A percentile compares a stretch with the other conserved stretches of the same genome.
phyloP scores from a whole-genome alignment of 1,140 invertebrate species.

The Lepidurus couesii region DNA sequence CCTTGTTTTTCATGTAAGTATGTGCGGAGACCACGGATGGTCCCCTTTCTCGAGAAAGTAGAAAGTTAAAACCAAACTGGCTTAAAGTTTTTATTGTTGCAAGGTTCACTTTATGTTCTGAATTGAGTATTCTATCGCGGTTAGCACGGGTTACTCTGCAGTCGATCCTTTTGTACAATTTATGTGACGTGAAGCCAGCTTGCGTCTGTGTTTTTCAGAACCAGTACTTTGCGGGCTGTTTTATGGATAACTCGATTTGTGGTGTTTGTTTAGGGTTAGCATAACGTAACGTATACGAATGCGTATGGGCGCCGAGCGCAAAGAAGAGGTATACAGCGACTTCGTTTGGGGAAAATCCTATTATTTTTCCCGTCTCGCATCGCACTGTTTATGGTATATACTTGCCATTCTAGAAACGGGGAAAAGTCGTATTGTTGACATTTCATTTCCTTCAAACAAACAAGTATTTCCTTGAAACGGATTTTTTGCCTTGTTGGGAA shows the following conservation, averaged over 20 bases:
- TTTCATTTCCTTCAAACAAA: too few relatives aligned
- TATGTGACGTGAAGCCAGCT: not conserved
- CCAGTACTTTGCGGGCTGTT: not conserved
- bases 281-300: not conserved
- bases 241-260: not conserved
- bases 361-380: too few relatives aligned
- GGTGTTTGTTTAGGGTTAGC: not conserved
- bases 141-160: not conserved
- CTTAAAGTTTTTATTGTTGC: not conserved
- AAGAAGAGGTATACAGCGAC: too few relatives aligned
- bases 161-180: not conserved
- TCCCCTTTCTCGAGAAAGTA: conserved; percentile 14
- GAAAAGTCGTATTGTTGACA: too few relatives aligned
- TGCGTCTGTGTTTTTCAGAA: not conserved
- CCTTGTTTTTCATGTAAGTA: not conserved
- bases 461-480: too few relatives aligned
- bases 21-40: conserved; percentile 17
- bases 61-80: conserved; percentile 22
- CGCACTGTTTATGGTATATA: too few relatives aligned
- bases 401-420: too few relatives aligned
- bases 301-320: too few relatives aligned
- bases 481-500: too few relatives aligned
- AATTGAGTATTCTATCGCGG: not conserved
- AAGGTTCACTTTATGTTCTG: not conserved
- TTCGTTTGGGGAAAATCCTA: too few relatives aligned